Percentiles rank a stretch among this genome's conserved stretches.
Conservation (phyloP, 2,888 invertebrate genomes). For the Mechanitis mazaeus region DNA sequence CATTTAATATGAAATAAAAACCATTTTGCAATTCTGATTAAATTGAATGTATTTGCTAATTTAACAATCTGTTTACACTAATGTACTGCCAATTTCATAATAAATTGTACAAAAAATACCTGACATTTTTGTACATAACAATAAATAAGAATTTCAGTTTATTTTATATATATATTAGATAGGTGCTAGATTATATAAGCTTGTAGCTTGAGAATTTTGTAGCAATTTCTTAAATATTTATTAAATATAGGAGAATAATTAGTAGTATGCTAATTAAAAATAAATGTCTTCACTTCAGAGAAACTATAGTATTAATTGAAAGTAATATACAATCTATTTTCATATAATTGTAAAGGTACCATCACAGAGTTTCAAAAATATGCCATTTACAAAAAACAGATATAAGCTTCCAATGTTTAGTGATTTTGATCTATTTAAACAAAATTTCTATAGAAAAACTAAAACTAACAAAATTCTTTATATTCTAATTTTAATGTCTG, state of each 20-base stretch:
- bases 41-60: not conserved
- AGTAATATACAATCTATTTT: not conserved
- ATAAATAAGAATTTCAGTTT: slow-evolving; percentile 36
- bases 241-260: not conserved
- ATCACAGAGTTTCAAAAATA: not conserved
- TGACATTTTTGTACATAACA: slow-evolving; percentile 57
- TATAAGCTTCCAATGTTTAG: not conserved
- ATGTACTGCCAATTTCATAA: slow-evolving; percentile 26
- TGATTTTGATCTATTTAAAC: not conserved
- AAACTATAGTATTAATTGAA: not conserved
- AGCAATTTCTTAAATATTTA: slow-evolving; percentile 15
- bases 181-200: slow-evolving; percentile 46
- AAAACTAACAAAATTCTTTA: too few relatives aligned
- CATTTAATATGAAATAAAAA: too few relatives aligned
- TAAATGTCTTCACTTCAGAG: slow-evolving; percentile 7
- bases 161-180: slow-evolving; percentile 39
- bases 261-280: slow-evolving; percentile 15
- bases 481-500: too few relatives aligned
- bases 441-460: too few relatives aligned
- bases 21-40: not conserved
- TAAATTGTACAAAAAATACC: slow-evolving; percentile 67
- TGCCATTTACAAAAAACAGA: not conserved
- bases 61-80: slow-evolving; percentile 10
- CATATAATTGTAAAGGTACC: not conserved
- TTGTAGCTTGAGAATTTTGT: slow-evolving; percentile 20